phyloP scores from a whole-genome alignment of 2,888 invertebrate genomes.

The Diplazon laetatorius region DNA sequence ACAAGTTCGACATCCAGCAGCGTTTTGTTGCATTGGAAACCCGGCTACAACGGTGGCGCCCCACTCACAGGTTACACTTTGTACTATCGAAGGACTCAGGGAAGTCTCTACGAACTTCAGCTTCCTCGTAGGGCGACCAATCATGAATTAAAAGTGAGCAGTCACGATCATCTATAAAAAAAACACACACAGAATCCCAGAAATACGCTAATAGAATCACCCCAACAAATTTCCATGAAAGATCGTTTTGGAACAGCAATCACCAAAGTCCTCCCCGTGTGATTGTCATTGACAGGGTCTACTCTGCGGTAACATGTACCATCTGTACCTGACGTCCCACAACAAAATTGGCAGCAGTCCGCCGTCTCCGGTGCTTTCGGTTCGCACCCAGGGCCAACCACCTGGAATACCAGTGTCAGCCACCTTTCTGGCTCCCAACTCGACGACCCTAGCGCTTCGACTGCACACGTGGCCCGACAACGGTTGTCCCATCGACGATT shows the following conservation, averaged over 20 bases:
- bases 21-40: conserved; percentile 89
- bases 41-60: conserved; percentile 88
- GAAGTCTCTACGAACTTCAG: conserved; percentile 87
- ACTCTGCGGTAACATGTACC: conserved; percentile 89
- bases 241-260: too few species aligned
- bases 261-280: too few species aligned
- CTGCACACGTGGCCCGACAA: conserved; percentile 90
- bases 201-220: too few species aligned
- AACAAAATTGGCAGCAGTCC: conserved; percentile 89
- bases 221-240: too few species aligned
- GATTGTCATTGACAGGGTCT: conserved; percentile 83
- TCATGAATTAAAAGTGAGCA: conserved; percentile 86
- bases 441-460: conserved; percentile 87
- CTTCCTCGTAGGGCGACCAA: conserved; percentile 87
- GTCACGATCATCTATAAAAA: neutral
- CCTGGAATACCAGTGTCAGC: conserved; percentile 87
- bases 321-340: conserved; percentile 87
- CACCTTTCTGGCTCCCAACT: conserved; percentile 87
- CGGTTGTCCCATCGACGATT: conserved; percentile 88
- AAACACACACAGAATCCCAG: too few species aligned
- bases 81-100: conserved; percentile 87
- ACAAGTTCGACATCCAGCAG: conserved; percentile 90
- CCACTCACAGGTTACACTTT: conserved; percentile 88
- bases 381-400: conserved; percentile 88
- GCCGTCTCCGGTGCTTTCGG: conserved; percentile 87